These are phyloP conservation scores for Corythoichthys haematopterus DNA, from an alignment of 2,113 vertebrate genomes.

Conservation along the genomic window DNA sequence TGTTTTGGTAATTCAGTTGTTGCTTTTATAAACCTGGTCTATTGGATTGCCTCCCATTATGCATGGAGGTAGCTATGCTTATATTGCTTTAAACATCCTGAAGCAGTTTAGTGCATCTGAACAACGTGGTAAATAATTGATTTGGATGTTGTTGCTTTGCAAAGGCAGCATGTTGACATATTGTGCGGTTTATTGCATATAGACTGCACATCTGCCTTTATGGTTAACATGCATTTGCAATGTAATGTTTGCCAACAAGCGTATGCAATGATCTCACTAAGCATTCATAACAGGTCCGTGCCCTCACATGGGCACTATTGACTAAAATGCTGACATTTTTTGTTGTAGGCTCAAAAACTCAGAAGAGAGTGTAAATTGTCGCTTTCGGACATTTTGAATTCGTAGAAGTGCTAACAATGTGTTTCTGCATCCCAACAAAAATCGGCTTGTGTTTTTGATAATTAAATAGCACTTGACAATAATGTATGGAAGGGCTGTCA, in stretches of 20 bases:
- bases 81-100: background rate
- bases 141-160: background rate
- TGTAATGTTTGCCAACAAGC: background rate
- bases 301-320: background rate
- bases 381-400: too few species aligned
- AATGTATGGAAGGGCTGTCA: too few species aligned
- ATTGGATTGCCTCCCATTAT: background rate
- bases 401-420: too few species aligned
- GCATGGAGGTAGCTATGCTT: background rate
- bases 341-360: too few species aligned
- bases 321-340: background rate
- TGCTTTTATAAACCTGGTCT: background rate
- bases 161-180: background rate
- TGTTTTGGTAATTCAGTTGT: background rate
- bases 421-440: too few species aligned
- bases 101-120: background rate
- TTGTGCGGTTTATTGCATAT: background rate
- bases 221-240: background rate
- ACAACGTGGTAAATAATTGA: constrained; percentile 1
- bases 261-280: background rate
- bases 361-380: too few species aligned
- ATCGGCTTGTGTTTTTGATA: too few species aligned
- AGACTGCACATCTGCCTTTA: background rate
- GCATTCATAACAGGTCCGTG: constrained; percentile 1
- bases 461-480: too few species aligned